Evolutionary conservation across 2,797 vertebrate species (phyloP).

Genomic region (Cebuella pygmaea): DNA sequence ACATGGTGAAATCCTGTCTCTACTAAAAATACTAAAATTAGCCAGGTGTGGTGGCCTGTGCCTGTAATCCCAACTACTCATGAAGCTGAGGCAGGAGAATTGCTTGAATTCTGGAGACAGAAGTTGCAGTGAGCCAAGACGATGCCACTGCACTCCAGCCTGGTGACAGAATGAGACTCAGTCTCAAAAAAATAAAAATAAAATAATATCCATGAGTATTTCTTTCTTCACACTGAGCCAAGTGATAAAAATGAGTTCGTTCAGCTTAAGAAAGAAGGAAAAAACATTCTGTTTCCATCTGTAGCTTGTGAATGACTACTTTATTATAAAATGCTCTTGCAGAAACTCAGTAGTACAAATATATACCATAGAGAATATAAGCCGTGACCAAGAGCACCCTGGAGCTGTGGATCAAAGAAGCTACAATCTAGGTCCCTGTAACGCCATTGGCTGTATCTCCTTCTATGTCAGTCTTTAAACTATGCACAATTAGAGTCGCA

Average conservation of each 20-base stretch:
- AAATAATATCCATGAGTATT: background rate
- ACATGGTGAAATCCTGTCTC: too few relatives aligned
- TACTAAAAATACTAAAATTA: too few relatives aligned
- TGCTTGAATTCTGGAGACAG: too few relatives aligned
- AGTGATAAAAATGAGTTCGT: background rate
- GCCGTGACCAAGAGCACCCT: too few relatives aligned
- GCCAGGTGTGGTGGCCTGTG: too few relatives aligned
- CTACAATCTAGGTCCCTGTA: background rate
- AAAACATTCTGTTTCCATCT: background rate
- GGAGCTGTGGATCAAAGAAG: background rate
- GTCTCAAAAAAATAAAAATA: background rate
- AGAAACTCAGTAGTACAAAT: background rate
- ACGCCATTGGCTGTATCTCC: background rate
- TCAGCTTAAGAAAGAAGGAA: background rate
- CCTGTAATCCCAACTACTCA: too few relatives aligned
- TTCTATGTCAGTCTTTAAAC: background rate
- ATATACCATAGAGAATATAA: background rate
- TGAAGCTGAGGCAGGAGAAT: too few relatives aligned
- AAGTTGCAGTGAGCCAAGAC: too few relatives aligned
- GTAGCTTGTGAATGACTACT: background rate
- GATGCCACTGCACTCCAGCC: too few relatives aligned
- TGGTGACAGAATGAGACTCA: too few relatives aligned
- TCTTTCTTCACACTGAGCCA: background rate
- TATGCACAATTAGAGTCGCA: background rate
- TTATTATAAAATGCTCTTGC: background rate